Evolutionary conservation across 92 coral and sea anemone species (phyloP), one percentile per base, ranked within the genome.

Genomic region (Epizoanthus illoricatus): DNA sequence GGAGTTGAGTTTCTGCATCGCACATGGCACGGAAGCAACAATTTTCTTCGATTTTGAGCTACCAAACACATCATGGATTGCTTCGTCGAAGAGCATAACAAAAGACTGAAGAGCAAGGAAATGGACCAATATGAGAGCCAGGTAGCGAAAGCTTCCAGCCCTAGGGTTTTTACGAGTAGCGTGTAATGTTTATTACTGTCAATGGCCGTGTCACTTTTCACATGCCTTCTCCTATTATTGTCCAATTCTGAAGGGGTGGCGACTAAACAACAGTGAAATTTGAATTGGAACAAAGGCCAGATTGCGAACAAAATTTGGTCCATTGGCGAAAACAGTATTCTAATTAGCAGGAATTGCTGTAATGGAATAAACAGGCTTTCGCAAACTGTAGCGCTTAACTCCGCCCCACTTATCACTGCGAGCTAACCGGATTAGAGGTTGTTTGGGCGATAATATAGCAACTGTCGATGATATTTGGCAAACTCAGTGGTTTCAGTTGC

Each of bases 341-440:
- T 92, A 92, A 92, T 92, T 92, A 92, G 91, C 81, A 87, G 91
- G 85, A 89, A 92, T 86, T 86, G 85, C 85, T 85, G 88, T 88
- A 92, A 89, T 78, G 80, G 85, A 80, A 75, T 89, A 90, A 88
- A 90, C 87, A 91, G 88, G 86, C 84, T 86, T 84, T 90, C 83
- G 89, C 92, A 81, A 87, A 67, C 87, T 76, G 89, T 67, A 74
- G 94, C 91, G 83, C 86, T 66, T 83, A 88, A 91, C 97, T 93
- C 97, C 94, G 97, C 97, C 97, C 93, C 65, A 52, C 80, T 82
- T 76, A 89, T 86, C 97, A 87, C 61, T 20, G 60, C 65, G 65
- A 76, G 65, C 86, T 85, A 88, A 87, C 82, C 84, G 88, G 92
- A 84, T 81, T 81, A 88, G 83, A 72, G 64, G 55, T 79, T 80